Evolutionary conservation across 2,888 invertebrate species (phyloP), one percentile per base, ranked within the genome.

Genomic region (Chironomus riparius): DNA sequence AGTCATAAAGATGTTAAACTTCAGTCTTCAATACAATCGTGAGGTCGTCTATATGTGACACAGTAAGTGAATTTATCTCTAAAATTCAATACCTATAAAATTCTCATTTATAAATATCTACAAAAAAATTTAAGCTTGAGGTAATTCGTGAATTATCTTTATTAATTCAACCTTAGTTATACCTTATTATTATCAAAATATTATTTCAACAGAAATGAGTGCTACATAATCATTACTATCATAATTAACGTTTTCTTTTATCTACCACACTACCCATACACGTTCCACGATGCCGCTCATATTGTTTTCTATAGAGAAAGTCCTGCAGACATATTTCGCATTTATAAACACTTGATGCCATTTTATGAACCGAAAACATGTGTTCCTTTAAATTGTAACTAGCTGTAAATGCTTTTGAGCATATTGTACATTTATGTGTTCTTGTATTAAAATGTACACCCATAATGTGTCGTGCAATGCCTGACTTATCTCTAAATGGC

Each of bases 381-480:
- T 72, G 72, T 38, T 72, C 72, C 38, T 72, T 72, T n/a, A 72
- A 28, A 62, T 72, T 72, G 21, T 72, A 72, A 62, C 28, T 62
- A 6, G 72, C 62, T 38, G 72, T 72, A 15, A 72, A 72, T 3
- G 72, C n/a, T 18, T 72, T 72, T 12, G 28, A 7, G 21, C 72
- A 72, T 10, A 61, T 18, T 12, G 4, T 4, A 38, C 72, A 72
- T 38, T 38, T 24, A 21, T 38, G 47, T 22, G 61, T 15, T 47
- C 72, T 28, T 1, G 18, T 28, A 72, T 72, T 72, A 5, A 72
- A 61, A 62, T 72, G 72, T 1, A 72, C 72, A 12, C 72, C 72
- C 6, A 72, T 15, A 38, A 72, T 72, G 10, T 72, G 72, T 38
- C 72, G 61, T 50, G 72, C 13, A 3, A 72, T 72, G 7, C 72